Evolutionary conservation across 2,888 invertebrate genomes (phyloP).

Genomic region (Heliconius cydno): DNA sequence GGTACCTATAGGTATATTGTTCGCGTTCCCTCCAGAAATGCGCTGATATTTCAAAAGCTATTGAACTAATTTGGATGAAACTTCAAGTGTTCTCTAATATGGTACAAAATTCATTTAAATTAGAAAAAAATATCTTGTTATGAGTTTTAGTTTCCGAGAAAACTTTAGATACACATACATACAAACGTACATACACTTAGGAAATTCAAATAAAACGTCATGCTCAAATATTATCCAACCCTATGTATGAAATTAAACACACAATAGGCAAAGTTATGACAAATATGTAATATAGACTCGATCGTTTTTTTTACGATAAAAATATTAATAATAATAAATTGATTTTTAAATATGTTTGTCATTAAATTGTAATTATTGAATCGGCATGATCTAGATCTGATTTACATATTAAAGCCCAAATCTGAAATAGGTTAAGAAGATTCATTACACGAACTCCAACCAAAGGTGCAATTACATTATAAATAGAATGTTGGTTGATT

Average conservation of each 20-base stretch:
- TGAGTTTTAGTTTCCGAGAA: no score
- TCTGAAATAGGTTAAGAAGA: neutral
- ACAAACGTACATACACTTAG: neutral
- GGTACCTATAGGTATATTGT: neutral
- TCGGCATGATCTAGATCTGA: neutral
- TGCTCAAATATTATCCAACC: neutral
- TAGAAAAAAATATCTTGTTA: no score
- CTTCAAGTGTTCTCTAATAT: no score
- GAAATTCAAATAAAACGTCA: neutral
- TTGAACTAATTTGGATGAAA: neutral
- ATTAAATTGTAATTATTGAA: neutral
- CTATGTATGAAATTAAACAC: neutral
- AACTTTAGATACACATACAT: no score
- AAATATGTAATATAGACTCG: neutral
- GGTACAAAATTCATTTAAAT: no score
- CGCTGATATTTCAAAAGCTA: neutral
- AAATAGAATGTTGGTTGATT: slow-evolving; percentile 1
- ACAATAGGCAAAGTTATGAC: neutral
- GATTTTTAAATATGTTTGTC: slow-evolving; percentile 10
- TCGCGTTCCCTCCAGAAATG: neutral
- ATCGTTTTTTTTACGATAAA: neutral
- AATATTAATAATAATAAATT: neutral
- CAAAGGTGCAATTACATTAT: neutral
- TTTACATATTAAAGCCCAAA: neutral
- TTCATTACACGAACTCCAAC: neutral